Evolutionary conservation across 2,113 vertebrate genomes (phyloP).

Genomic region (Ancistrus triradiatus): DNA sequence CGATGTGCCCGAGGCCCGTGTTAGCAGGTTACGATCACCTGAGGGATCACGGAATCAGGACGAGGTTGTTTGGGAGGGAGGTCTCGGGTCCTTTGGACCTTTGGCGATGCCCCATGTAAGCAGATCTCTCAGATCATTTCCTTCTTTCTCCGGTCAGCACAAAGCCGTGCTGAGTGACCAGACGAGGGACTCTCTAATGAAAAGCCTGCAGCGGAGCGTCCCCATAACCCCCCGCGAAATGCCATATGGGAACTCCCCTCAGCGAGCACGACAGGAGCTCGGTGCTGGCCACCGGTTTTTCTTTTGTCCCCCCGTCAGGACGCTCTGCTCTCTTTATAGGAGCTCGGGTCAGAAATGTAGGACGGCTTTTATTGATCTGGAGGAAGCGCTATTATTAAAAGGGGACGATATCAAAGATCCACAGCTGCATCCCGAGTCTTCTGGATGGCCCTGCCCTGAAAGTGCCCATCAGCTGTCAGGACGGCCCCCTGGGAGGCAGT

Average conservation of each 20-base stretch:
- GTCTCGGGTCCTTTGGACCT: no score
- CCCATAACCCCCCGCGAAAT: conserved; percentile 42
- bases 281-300: conserved; percentile 64
- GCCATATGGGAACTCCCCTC: conserved; percentile 27
- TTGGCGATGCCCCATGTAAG: no score
- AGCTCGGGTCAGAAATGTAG: conserved; percentile 62
- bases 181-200: conserved; percentile 53
- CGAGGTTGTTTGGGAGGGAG: no score
- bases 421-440: no score
- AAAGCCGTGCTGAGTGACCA: conserved; percentile 41
- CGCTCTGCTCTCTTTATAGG: conserved; percentile 73
- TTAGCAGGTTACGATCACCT: no score
- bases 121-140: conserved; percentile 18
- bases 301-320: conserved; percentile 45
- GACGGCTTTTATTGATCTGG: conserved; percentile 74
- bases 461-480: no score
- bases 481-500: no score
- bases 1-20: no score
- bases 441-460: no score
- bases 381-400: conserved; percentile 54
- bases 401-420: no score
- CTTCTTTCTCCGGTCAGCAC: conserved; percentile 37
- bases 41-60: no score
- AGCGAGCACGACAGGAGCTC: conserved; percentile 19
- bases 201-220: conserved; percentile 54